Percentiles rank a stretch among this genome's conserved stretches.
Evolutionary conservation across 2,888 invertebrate species (phyloP).

Genomic region (Nomada lathburiana): DNA sequence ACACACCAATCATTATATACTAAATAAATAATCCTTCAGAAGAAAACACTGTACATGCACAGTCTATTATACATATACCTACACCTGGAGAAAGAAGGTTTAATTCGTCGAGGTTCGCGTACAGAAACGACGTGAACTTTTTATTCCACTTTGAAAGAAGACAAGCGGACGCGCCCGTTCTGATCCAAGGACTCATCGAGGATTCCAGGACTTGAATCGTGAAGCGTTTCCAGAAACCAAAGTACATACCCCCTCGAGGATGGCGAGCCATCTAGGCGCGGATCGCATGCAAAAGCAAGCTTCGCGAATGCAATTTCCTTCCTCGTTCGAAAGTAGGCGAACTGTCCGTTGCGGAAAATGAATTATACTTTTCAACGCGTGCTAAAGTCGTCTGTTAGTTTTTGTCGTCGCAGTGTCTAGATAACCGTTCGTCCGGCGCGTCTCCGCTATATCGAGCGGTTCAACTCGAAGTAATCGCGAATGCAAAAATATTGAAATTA

Average conservation of each 20-base stretch:
- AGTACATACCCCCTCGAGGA: conserved; percentile 1
- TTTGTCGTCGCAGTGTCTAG: background rate
- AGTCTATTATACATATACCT: background rate
- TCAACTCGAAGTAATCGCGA: background rate
- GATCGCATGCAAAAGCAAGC: conserved; percentile 11
- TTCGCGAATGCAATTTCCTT: conserved; percentile 32
- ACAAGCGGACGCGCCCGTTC: conserved; percentile 5
- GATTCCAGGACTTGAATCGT: conserved; percentile 36
- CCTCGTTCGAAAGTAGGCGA: conserved; percentile 45
- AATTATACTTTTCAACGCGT: conserved; percentile 22
- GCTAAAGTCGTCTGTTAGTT: background rate
- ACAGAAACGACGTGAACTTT: conserved; percentile 36
- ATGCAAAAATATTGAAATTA: conserved; percentile 39
- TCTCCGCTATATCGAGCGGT: background rate
- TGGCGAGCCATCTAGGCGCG: conserved; percentile 30
- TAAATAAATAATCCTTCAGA: background rate
- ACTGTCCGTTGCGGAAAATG: conserved; percentile 7
- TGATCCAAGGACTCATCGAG: conserved; percentile 41
- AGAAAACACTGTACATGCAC: background rate
- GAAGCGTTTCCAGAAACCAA: conserved; percentile 27
- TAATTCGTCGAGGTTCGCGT: conserved; percentile 50
- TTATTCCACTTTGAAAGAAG: conserved; percentile 13
- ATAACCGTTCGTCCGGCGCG: background rate
- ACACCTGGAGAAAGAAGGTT: conserved; percentile 21
- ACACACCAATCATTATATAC: too few species aligned